These are phyloP conservation scores for Chlamydotis undulata DNA, from an alignment of 2,113 vertebrate genomes.

Conservation along the genomic window DNA sequence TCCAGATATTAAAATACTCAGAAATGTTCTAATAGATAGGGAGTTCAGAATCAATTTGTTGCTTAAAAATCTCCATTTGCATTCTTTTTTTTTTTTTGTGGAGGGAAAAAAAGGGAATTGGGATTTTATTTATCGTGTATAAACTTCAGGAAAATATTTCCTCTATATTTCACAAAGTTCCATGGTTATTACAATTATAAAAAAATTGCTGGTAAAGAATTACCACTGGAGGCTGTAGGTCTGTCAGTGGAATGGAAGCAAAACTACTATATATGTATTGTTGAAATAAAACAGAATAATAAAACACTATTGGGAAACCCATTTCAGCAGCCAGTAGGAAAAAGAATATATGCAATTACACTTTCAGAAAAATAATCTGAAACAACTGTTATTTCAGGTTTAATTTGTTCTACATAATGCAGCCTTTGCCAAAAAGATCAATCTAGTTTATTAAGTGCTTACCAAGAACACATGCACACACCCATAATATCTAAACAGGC, in stretches of 20 bases:
- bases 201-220: conserved; percentile 55
- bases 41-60: conserved; percentile 35
- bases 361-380: conserved; percentile 65
- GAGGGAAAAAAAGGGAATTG: conserved; percentile 21
- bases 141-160: conserved; percentile 40
- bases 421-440: conserved; percentile 58
- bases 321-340: conserved; percentile 59
- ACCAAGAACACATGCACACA: conserved; percentile 49
- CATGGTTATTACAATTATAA: conserved; percentile 42
- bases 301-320: conserved; percentile 64
- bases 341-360: conserved; percentile 58
- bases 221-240: conserved; percentile 32
- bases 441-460: conserved; percentile 63
- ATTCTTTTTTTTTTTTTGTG: neutral
- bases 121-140: conserved; percentile 55
- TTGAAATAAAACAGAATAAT: conserved; percentile 66
- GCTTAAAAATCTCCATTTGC: neutral
- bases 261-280: conserved; percentile 37
- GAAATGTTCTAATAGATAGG: neutral
- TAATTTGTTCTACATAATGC: conserved; percentile 54
- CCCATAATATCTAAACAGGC: conserved; percentile 42
- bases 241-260: conserved; percentile 58
- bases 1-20: neutral
- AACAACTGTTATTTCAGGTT: conserved; percentile 62
- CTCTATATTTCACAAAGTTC: conserved; percentile 51